phyloP scores from a whole-genome alignment of 2,888 invertebrate genomes.

The Alcis repandata region DNA sequence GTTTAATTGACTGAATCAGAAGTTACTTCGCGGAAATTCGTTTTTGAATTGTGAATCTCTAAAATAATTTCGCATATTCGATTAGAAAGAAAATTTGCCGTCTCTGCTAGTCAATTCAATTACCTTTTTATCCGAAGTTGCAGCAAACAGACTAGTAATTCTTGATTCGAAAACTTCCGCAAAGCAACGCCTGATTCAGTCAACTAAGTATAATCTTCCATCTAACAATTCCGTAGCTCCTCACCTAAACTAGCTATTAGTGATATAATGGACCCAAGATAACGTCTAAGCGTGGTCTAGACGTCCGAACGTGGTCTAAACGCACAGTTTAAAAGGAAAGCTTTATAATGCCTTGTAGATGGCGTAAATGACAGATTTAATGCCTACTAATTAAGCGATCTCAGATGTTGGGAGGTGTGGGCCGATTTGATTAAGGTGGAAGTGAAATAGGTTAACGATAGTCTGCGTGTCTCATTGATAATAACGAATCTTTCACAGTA shows the following conservation, averaged over 20 bases:
- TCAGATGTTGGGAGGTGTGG: conserved; percentile 19
- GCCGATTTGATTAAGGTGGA: conserved; percentile 18
- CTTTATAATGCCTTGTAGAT: conserved; percentile 68
- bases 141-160: no score
- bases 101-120: no score
- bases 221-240: conserved; percentile 43
- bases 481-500: no score
- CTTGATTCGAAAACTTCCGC: no score
- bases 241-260: conserved; percentile 77
- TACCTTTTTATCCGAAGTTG: no score
- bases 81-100: no score
- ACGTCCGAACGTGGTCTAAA: conserved; percentile 70
- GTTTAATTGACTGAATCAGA: no score
- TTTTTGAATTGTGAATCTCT: no score
- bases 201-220: conserved; percentile 34
- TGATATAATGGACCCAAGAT: conserved; percentile 78
- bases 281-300: conserved; percentile 66
- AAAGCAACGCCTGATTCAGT: no score
- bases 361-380: conserved; percentile 81
- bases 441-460: background rate
- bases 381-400: conserved; percentile 81
- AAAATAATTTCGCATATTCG: no score
- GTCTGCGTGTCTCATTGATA: background rate
- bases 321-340: conserved; percentile 71
- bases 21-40: no score